phyloP scores from a whole-genome alignment of 2,113 vertebrate species.

The Siphamia tubifer region DNA sequence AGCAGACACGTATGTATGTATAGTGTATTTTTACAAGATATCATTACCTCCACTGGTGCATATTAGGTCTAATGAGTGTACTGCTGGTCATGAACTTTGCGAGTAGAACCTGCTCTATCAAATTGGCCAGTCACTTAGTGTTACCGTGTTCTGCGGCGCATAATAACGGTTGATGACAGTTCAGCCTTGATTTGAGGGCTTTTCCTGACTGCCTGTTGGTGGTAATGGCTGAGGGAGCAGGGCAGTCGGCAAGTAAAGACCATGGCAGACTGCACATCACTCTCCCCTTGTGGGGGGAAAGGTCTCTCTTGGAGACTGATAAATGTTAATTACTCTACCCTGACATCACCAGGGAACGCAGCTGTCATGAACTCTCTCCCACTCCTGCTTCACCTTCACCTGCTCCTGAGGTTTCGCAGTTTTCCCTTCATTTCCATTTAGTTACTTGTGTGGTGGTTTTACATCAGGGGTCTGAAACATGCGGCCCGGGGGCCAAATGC shows the following conservation, averaged over 20 bases:
- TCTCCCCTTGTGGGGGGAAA: slow-evolving; percentile 57
- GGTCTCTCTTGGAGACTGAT: slow-evolving; percentile 77
- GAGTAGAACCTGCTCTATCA: slow-evolving; percentile 1
- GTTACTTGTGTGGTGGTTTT: too few species aligned
- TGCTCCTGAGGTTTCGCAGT: too few species aligned
- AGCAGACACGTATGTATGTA: background rate
- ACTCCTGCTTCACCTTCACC: background rate
- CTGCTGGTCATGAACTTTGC: slow-evolving; percentile 39
- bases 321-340: slow-evolving; percentile 79
- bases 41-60: background rate
- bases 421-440: too few species aligned
- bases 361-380: background rate
- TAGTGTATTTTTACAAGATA: background rate
- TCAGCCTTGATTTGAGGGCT: slow-evolving; percentile 46
- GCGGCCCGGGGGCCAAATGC: too few species aligned
- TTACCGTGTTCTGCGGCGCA: slow-evolving; percentile 26
- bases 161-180: slow-evolving; percentile 57
- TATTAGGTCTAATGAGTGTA: slow-evolving; percentile 21
- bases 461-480: too few species aligned
- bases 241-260: slow-evolving; percentile 58
- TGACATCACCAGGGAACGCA: slow-evolving; percentile 65
- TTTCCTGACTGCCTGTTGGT: slow-evolving; percentile 44
- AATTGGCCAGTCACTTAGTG: slow-evolving; percentile 22
- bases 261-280: slow-evolving; percentile 61
- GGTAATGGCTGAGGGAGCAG: slow-evolving; percentile 60